Conservation (phyloP, 1,140 invertebrate species). For the Panagrolaimus sp. region DNA sequence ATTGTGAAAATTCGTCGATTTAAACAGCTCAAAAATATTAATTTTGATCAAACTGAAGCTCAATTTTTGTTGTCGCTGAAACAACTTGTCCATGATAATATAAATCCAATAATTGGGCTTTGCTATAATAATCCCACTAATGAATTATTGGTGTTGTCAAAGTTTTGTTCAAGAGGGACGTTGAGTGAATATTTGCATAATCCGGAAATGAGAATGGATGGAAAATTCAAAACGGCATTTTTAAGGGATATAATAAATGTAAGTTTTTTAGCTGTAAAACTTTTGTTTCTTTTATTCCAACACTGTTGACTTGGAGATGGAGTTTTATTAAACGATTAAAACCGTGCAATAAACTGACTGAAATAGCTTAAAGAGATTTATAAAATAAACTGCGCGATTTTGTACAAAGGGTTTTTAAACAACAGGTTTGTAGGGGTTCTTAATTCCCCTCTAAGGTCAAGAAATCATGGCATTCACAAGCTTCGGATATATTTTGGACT, state of each 20-base stretch:
- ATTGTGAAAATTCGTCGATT: constrained; percentile 18
- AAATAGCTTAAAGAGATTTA: too few relatives aligned
- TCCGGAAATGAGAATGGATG: constrained; percentile 22
- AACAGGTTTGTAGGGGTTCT: too few relatives aligned
- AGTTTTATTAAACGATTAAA: too few relatives aligned
- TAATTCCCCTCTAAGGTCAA: too few relatives aligned
- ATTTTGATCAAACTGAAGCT: constrained; percentile 15
- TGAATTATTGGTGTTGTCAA: constrained; percentile 21
- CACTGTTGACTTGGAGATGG: too few relatives aligned
- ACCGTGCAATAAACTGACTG: too few relatives aligned
- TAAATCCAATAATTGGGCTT: constrained; percentile 19
- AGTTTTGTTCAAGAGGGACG: constrained; percentile 18
- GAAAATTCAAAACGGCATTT: constrained; percentile 23
- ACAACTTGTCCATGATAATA: constrained; percentile 23
- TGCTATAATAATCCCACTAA: constrained; percentile 23
- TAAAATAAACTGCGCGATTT: too few relatives aligned
- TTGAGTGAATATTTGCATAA: constrained; percentile 22
- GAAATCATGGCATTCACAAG: too few relatives aligned
- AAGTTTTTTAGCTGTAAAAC: not conserved
- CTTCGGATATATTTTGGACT: too few relatives aligned
- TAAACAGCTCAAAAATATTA: constrained; percentile 19
- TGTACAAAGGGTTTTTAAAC: too few relatives aligned
- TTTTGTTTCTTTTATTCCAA: too few relatives aligned
- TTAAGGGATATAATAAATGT: constrained; percentile 25
- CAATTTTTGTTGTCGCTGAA: constrained; percentile 18